Evolutionary conservation across 2,888 invertebrate species (phyloP).

Genomic region (Diarsia brunnea): DNA sequence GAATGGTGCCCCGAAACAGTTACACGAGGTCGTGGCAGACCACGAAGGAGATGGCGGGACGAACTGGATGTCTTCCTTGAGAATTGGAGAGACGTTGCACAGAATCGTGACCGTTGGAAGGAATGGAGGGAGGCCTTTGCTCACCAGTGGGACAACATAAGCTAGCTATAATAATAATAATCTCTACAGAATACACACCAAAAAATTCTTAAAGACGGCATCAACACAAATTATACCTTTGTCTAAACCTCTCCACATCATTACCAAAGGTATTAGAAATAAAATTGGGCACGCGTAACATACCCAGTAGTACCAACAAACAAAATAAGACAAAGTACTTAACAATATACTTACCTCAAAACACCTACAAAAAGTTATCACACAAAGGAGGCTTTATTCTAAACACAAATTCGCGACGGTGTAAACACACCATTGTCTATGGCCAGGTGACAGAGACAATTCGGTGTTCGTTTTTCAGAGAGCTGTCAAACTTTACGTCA

Average conservation of each 20-base stretch:
- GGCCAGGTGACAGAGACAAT: constrained; percentile 80
- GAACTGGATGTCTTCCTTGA: no score
- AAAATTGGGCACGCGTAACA: constrained; percentile 71
- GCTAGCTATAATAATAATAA: no score
- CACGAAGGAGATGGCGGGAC: no score
- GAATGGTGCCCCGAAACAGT: no score
- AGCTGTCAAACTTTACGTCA: constrained; percentile 85
- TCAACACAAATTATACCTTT: background rate
- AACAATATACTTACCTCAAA: constrained; percentile 58
- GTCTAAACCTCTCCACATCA: constrained; percentile 13
- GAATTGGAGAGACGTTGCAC: no score
- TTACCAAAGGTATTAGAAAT: constrained; percentile 30
- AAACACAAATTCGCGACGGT: constrained; percentile 78
- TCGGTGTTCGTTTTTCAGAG: constrained; percentile 66
- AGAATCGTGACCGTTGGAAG: no score
- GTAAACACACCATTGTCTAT: constrained; percentile 72
- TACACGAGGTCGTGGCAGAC: no score
- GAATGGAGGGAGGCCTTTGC: no score
- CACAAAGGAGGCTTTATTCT: constrained; percentile 68
- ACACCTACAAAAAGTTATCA: constrained; percentile 46
- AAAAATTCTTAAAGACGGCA: background rate
- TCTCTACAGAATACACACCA: background rate
- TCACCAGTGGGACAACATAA: no score
- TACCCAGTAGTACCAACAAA: constrained; percentile 63
- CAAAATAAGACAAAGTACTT: constrained; percentile 58